Evolutionary conservation across 2,797 vertebrate genomes (phyloP).

Genomic region (Corythornis leucogaster): DNA sequence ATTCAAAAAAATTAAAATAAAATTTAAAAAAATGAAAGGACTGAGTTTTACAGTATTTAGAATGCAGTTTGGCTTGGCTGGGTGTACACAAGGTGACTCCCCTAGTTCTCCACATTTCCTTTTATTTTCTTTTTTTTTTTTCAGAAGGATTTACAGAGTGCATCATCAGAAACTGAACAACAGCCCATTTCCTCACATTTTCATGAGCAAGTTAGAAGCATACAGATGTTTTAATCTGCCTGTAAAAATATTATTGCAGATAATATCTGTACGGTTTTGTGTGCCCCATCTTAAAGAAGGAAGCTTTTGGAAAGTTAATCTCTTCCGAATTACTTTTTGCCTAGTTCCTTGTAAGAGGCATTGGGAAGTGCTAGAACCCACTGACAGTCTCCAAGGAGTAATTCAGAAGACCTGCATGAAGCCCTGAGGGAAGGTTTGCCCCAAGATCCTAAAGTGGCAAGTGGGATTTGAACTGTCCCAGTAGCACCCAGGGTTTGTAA

Average conservation of each 20-base stretch:
- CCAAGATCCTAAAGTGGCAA: not conserved
- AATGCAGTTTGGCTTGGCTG: not conserved
- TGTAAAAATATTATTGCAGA: not conserved
- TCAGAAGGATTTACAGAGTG: not conserved
- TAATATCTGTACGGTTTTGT: not conserved
- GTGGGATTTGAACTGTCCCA: not conserved
- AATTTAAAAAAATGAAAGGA: not conserved
- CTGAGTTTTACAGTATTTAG: not conserved
- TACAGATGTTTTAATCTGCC: not conserved
- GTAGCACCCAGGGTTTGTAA: not conserved
- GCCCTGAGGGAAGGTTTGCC: not conserved
- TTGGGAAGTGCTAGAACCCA: not conserved
- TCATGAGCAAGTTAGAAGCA: not conserved
- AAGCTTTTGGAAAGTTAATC: not conserved
- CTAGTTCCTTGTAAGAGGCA: not conserved
- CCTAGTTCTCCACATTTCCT: not conserved
- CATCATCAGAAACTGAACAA: not conserved
- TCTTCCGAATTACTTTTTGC: not conserved
- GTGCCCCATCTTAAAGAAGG: not conserved
- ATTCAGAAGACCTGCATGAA: not conserved
- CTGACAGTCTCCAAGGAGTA: not conserved
- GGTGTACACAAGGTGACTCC: not conserved
- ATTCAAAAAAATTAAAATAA: not conserved
- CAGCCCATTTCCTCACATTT: not conserved
- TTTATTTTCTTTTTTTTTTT: not conserved